Conservation (phyloP, 2,113 vertebrate species). For the Poeciliopsis turrubarensis region DNA sequence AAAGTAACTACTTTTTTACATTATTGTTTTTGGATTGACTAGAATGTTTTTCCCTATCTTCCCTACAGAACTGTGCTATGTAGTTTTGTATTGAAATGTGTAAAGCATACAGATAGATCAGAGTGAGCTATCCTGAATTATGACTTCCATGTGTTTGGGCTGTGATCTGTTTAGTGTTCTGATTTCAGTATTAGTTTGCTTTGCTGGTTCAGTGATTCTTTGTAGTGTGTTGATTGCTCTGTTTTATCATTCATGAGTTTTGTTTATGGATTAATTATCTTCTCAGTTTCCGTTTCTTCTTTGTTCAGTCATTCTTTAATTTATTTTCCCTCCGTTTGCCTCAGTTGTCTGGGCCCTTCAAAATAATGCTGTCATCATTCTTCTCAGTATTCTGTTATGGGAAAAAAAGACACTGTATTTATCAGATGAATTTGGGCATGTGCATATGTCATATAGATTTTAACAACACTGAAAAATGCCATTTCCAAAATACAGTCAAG, state of each 20-base stretch:
- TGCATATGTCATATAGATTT: too few species aligned
- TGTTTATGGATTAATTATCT: slow-evolving; percentile 1
- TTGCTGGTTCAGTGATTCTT: background rate
- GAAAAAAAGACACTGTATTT: too few species aligned
- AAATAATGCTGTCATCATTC: background rate
- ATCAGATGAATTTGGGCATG: too few species aligned
- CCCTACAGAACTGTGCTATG: too few species aligned
- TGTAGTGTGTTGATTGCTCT: background rate
- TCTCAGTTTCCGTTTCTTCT: background rate
- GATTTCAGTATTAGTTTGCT: background rate
- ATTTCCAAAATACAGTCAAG: too few species aligned
- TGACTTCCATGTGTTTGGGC: background rate
- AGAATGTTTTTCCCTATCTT: too few species aligned
- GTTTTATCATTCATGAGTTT: background rate
- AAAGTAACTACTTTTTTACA: too few species aligned
- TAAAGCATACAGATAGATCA: background rate
- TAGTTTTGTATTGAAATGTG: background rate
- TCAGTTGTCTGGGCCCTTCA: background rate
- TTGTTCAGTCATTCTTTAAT: background rate
- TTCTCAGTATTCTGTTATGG: background rate
- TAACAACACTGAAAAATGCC: too few species aligned
- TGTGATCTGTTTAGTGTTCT: background rate
- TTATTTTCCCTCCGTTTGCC: background rate
- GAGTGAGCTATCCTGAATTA: background rate
- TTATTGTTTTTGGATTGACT: too few species aligned